A percentile compares a stretch with the other conserved stretches of the same genome.
These are phyloP conservation scores for Seira musarum DNA, from an alignment of 2,888 invertebrate species.

Conservation along the genomic window DNA sequence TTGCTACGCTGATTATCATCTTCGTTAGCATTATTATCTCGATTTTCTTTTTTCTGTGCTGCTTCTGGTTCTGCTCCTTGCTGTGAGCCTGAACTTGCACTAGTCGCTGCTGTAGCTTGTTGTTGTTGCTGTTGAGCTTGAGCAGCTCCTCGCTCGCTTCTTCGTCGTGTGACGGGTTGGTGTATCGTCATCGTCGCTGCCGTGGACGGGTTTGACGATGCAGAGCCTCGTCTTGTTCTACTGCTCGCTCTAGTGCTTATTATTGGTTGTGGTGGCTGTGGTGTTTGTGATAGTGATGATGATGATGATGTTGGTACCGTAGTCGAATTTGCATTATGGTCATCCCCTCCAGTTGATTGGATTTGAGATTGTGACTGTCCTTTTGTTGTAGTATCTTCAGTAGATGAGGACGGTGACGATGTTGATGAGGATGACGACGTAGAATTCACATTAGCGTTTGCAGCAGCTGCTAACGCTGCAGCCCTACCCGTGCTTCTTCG, in stretches of 20 bases:
- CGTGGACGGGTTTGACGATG: slow-evolving; percentile 32
- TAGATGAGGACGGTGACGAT: slow-evolving; percentile 16
- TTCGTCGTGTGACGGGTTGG: slow-evolving; percentile 22
- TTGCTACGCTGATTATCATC: not conserved
- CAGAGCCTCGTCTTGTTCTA: slow-evolving; percentile 40
- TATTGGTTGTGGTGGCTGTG: not conserved
- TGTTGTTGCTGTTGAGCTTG: not conserved
- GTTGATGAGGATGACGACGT: slow-evolving; percentile 1
- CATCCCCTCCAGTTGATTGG: slow-evolving; percentile 9
- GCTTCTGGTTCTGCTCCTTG: too few relatives aligned
- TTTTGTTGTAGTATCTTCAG: not conserved
- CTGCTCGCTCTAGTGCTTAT: slow-evolving; percentile 9
- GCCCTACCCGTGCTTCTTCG: slow-evolving; percentile 38
- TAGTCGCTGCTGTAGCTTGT: slow-evolving; percentile 1
- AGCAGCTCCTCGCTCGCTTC: slow-evolving; percentile 39
- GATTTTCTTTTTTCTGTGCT: not conserved
- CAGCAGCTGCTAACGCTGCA: not conserved
- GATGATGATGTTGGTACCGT: slow-evolving; percentile 6
- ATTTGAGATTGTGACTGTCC: not conserved
- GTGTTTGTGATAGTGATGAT: not conserved
- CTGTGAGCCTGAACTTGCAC: too few relatives aligned
- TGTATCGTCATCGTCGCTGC: not conserved
- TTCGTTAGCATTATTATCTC: not conserved
- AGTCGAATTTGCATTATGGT: slow-evolving; percentile 23
- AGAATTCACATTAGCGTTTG: not conserved